Evolutionary conservation across 2,888 invertebrate species (phyloP).

Genomic region (Eustalomyia histrio): DNA sequence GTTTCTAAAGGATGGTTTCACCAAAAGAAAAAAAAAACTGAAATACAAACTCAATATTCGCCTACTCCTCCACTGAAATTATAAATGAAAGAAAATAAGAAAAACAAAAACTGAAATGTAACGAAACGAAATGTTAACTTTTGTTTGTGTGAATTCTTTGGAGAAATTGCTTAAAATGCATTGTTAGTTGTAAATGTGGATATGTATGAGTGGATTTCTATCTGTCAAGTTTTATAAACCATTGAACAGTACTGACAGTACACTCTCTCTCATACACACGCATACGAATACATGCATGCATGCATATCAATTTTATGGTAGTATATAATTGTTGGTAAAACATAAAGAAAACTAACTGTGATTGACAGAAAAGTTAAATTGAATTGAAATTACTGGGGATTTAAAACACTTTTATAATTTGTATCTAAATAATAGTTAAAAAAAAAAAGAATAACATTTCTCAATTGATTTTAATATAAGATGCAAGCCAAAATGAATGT

Average conservation of each 20-base stretch:
- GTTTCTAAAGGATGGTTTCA: neutral
- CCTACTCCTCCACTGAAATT: neutral
- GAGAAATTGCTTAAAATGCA: slow-evolving; percentile 31
- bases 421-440: neutral
- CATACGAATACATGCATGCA: neutral
- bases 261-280: neutral
- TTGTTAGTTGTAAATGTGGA: slow-evolving; percentile 4
- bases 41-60: neutral
- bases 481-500: slow-evolving; percentile 5
- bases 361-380: slow-evolving; percentile 40
- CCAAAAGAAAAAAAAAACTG: neutral
- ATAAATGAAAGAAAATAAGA: neutral
- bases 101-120: neutral
- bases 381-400: slow-evolving; percentile 25
- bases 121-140: slow-evolving; percentile 5
- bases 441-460: neutral
- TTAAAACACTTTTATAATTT: slow-evolving; percentile 6
- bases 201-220: slow-evolving; percentile 28
- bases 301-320: neutral
- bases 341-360: slow-evolving; percentile 21
- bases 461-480: slow-evolving; percentile 12
- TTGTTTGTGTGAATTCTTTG: slow-evolving; percentile 28
- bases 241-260: slow-evolving; percentile 16
- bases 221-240: slow-evolving; percentile 38
- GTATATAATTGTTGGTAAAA: slow-evolving; percentile 7